phyloP scores from a whole-genome alignment of 1,140 invertebrate genomes.

The Nephila pilipes region DNA sequence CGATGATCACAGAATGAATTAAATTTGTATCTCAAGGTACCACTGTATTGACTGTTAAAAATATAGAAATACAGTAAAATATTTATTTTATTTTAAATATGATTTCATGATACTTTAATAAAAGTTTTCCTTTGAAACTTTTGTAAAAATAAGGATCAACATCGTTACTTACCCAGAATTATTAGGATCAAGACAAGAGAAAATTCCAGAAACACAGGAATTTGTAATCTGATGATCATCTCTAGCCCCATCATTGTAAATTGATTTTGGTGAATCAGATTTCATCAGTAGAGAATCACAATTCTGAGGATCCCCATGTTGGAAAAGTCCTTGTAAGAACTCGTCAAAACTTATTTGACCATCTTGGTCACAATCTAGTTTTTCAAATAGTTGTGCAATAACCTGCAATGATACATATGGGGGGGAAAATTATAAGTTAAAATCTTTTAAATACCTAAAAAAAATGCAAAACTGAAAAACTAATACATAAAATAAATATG shows the following conservation, averaged over 20 bases:
- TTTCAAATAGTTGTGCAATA: constrained; percentile 86
- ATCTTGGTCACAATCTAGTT: constrained; percentile 85
- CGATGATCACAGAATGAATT: too few species aligned
- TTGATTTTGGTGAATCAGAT: constrained; percentile 68
- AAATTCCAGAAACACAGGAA: constrained; percentile 79
- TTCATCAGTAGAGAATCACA: constrained; percentile 56
- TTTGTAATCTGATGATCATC: constrained; percentile 74
- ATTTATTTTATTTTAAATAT: too few species aligned
- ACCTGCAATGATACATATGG: constrained; percentile 80
- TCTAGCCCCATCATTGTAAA: constrained; percentile 62
- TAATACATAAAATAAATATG: too few species aligned
- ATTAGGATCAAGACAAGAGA: constrained; percentile 79
- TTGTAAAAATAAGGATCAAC: constrained; percentile 10
- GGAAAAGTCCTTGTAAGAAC: constrained; percentile 85
- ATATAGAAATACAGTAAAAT: too few species aligned
- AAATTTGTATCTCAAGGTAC: too few species aligned
- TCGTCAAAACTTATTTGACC: constrained; percentile 87
- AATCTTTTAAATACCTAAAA: too few species aligned
- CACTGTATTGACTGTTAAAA: too few species aligned
- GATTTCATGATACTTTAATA: too few species aligned
- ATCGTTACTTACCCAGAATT: constrained; percentile 79
- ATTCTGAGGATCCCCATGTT: constrained; percentile 81
- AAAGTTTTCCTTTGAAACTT: not conserved
- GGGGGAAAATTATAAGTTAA: too few species aligned
- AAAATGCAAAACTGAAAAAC: too few species aligned